Evolutionary conservation across 2,797 vertebrate genomes (phyloP).

Genomic region (Acanthornis magna): DNA sequence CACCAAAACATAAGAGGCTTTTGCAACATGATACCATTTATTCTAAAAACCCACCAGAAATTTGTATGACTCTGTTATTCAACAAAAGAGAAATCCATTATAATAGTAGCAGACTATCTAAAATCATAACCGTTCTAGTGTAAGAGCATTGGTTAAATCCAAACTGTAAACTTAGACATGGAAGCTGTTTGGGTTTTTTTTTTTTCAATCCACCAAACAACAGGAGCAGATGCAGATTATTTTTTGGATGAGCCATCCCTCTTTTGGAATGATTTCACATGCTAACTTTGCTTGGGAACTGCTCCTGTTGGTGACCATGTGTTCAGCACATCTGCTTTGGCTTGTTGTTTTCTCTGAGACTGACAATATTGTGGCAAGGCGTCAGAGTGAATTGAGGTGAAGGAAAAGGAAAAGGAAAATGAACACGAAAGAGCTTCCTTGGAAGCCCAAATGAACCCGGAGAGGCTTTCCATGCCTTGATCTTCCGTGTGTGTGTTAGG

Average conservation of each 20-base stretch:
- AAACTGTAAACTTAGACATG: background rate
- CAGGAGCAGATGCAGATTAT: constrained; percentile 54
- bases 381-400: constrained; percentile 57
- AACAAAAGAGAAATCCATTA: background rate
- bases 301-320: constrained; percentile 66
- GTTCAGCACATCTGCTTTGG: constrained; percentile 71
- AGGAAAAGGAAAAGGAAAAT: constrained; percentile 37
- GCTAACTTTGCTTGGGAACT: constrained; percentile 66
- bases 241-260: constrained; percentile 45
- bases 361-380: constrained; percentile 64
- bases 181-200: background rate
- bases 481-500: background rate
- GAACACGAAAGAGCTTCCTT: constrained; percentile 35
- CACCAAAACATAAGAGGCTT: background rate
- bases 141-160: background rate
- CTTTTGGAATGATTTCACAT: constrained; percentile 59
- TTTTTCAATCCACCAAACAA: constrained; percentile 23
- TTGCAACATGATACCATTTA: background rate
- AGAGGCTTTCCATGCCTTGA: constrained; percentile 17
- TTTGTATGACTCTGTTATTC: background rate
- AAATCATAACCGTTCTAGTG: background rate
- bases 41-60: background rate
- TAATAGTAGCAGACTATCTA: background rate
- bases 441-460: constrained; percentile 19
- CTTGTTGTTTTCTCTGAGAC: constrained; percentile 63